Evolutionary conservation across 2,797 vertebrate genomes (phyloP), one percentile per base, ranked within the genome.

Genomic region (Scarus forsteni): DNA sequence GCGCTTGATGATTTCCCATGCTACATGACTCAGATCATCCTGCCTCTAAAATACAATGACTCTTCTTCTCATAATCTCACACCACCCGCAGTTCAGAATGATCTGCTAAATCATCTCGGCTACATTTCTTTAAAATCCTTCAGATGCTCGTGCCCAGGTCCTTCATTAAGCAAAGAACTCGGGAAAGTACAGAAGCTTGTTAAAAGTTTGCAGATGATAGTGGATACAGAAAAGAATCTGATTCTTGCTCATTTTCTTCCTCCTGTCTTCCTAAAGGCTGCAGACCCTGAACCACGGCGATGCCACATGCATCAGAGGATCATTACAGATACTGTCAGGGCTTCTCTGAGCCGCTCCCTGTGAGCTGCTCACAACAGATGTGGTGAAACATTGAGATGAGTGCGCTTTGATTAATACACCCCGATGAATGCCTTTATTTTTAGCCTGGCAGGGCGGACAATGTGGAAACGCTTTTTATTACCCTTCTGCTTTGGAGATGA

Each of bases 401-500:
- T 51, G 58, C 1, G 43, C 79, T 80, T 88, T 92, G 83, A 92
- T 90, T 90, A 90, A 90, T 90, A 83, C 69, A 68, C 65, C 60
- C 55, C 74, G 6, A 75, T 75, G 83, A 80, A 87, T 86, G 75
- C 63, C 82, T 88, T 89, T 91, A 91, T 87, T 91, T 92, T 92
- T 89, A 91, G 89, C 83, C 56, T 38, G 64, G 74, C 77, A 56
- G 65, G 66, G 73, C 75, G 18, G 83, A 84, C 87, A 81, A 60
- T 64, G 76, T 73, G 80, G 82, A 83, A 88, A 85, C 6, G 44
- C 79, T 70, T 84, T 86, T 86, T 80, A 85, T 90, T 81, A 84
- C 77, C 81, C 81, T 80, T 85, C 83, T 81, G 83, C 51, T 88
- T 27, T 59, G 38, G 78, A 87, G 87, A 91, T 88, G 75, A 88